A percentile compares a stretch with the other conserved stretches of the same genome.
These are phyloP conservation scores for Phenacoccus solenopsis DNA, from an alignment of 1,140 invertebrate genomes.

Conservation along the genomic window DNA sequence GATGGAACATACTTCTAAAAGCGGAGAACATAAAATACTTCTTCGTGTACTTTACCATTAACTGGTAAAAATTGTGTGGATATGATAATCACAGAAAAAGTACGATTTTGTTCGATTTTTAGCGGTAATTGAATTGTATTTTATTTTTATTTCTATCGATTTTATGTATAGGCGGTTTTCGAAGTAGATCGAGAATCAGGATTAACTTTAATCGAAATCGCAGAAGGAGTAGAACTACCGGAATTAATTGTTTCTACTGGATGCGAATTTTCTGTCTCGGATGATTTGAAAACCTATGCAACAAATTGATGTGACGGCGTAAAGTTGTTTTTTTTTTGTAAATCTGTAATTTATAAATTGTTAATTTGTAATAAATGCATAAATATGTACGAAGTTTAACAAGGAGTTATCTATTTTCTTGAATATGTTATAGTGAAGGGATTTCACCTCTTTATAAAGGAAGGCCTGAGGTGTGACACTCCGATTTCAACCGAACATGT, in stretches of 20 bases:
- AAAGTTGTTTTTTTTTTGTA: background rate
- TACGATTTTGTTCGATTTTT: too few species aligned
- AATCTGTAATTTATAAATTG: background rate
- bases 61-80: conserved; percentile 90
- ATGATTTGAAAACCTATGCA: conserved; percentile 58
- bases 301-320: conserved; percentile 35
- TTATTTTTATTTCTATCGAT: too few species aligned
- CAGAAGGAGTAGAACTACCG: conserved; percentile 68
- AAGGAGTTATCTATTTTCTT: too few species aligned
- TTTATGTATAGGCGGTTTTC: conserved; percentile 66
- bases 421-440: too few species aligned
- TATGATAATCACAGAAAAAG: conserved; percentile 87
- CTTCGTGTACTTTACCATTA: conserved; percentile 80
- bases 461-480: too few species aligned
- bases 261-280: conserved; percentile 67
- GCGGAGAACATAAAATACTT: conserved; percentile 86
- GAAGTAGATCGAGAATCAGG: conserved; percentile 69
- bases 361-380: too few species aligned
- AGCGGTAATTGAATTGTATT: too few species aligned
- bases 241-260: conserved; percentile 72
- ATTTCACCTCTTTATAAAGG: too few species aligned
- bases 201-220: conserved; percentile 71
- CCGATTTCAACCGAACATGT: too few species aligned
- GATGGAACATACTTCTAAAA: conserved; percentile 93
- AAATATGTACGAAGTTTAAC: too few species aligned